Evolutionary conservation across 2,888 invertebrate species (phyloP), one percentile per base, ranked within the genome.

Genomic region (Drosophila longiperda): DNA sequence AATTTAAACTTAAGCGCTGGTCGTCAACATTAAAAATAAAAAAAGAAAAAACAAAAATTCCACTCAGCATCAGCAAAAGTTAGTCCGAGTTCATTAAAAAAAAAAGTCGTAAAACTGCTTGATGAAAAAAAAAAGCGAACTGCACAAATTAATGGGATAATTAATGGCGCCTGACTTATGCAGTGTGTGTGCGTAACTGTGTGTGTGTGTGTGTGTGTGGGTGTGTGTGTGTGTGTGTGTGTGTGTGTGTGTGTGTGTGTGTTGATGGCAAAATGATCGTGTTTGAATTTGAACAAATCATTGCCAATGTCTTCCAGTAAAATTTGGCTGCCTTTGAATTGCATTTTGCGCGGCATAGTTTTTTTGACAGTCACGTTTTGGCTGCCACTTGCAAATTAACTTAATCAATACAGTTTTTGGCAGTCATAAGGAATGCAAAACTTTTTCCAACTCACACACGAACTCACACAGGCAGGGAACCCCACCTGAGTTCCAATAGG

Each of bases 61-160:
- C 64, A 50, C 57, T 49, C 73, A 52, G 54, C 49, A 71, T 53
- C 72, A 66, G 29, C 63, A 50, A 68, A 66, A 75, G 40, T 71
- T 53, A 12, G 26, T 33, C 57, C 17, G 38, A 63, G 73, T 75
- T 54, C 73, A 73, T 73, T 45, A 45, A 74, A 80, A 76, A 77
- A 57, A 55, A 34, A 34, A 29, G 55, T 82, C 80, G 73, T 82
- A 66, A 81, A 83, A 71, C 55, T 52, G 55, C 29, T 40, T 74
- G 66, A 33, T 34, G 15, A 15, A 32, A 52, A 49, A 45, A 54
- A 7, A 54, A 7, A 54, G 60, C 36, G 45, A 38, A 71, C 61
- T 69, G 82, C 59, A 59, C 42, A 75, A 82, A 77, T 75, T 75
- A 82, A 84, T 84, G 78, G 82, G 80, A 84, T 78, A 84, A 87